Percentiles rank a stretch among this genome's conserved stretches.
These are phyloP conservation scores for Limnephilus rhombicus DNA, from an alignment of 2,888 invertebrate species.

Conservation along the genomic window DNA sequence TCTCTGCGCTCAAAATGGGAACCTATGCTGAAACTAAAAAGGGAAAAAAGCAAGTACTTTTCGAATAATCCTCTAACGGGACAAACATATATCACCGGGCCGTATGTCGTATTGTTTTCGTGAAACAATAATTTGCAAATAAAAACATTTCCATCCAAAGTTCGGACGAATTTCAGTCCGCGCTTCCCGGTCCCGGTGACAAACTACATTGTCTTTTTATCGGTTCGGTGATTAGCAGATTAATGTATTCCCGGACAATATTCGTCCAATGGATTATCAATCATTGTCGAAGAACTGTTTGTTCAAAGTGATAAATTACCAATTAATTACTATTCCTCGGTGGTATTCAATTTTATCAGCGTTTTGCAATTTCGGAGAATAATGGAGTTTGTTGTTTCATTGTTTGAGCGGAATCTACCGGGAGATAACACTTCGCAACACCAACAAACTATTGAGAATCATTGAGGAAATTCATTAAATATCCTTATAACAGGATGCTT, in stretches of 20 bases:
- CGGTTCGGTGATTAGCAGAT: background rate
- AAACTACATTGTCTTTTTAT: background rate
- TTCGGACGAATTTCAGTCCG: background rate
- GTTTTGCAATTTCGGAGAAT: background rate
- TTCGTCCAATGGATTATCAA: slow-evolving; percentile 1
- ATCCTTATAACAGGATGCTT: background rate
- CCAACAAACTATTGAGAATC: background rate
- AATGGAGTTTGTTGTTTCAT: background rate
- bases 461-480: background rate
- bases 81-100: background rate
- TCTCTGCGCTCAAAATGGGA: too few relatives aligned
- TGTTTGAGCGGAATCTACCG: background rate
- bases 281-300: background rate
- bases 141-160: background rate
- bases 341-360: background rate
- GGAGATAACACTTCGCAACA: background rate
- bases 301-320: slow-evolving; percentile 1
- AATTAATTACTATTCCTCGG: background rate
- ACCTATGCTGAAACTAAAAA: too few relatives aligned
- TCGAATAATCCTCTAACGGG: background rate
- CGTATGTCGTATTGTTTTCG: background rate
- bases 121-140: slow-evolving; percentile 1
- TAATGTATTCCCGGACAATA: background rate
- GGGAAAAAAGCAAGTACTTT: too few relatives aligned
- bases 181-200: background rate